Percentiles rank a stretch among this genome's conserved stretches.
These are phyloP conservation scores for Drosophila leonis DNA, from an alignment of 2,888 invertebrate genomes.

Conservation along the genomic window DNA sequence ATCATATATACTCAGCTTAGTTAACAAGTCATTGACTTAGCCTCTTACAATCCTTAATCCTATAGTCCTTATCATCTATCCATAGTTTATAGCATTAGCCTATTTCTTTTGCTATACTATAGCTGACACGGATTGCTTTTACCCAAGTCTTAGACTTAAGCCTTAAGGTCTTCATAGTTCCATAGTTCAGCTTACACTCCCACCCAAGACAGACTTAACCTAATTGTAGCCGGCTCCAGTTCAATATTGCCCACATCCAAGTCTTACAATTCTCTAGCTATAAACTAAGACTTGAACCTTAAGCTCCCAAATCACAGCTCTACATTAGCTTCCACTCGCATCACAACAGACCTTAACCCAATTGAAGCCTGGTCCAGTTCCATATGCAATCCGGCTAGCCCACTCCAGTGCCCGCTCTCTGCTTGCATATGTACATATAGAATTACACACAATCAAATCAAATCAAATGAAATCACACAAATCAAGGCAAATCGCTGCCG, in stretches of 20 bases:
- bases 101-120: neutral
- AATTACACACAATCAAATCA: slow-evolving; percentile 71
- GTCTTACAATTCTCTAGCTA: neutral
- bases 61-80: neutral
- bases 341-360: neutral
- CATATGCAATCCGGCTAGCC: neutral
- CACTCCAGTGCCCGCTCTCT: neutral
- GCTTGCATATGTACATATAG: slow-evolving; percentile 26
- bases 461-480: slow-evolving; percentile 75
- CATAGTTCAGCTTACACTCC: neutral
- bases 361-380: neutral
- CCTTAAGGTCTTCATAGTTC: no score
- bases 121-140: no score
- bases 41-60: no score
- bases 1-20: neutral
- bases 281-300: neutral
- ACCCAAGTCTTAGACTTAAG: no score
- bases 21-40: neutral
- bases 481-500: slow-evolving; percentile 73
- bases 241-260: neutral
- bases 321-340: neutral
- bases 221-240: neutral
- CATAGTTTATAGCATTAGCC: neutral
- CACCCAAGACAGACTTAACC: neutral
- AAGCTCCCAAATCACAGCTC: neutral